Percentiles rank a stretch among this genome's conserved stretches.
These are phyloP conservation scores for Andrena minutula DNA, from an alignment of 2,888 invertebrate genomes.

Conservation along the genomic window DNA sequence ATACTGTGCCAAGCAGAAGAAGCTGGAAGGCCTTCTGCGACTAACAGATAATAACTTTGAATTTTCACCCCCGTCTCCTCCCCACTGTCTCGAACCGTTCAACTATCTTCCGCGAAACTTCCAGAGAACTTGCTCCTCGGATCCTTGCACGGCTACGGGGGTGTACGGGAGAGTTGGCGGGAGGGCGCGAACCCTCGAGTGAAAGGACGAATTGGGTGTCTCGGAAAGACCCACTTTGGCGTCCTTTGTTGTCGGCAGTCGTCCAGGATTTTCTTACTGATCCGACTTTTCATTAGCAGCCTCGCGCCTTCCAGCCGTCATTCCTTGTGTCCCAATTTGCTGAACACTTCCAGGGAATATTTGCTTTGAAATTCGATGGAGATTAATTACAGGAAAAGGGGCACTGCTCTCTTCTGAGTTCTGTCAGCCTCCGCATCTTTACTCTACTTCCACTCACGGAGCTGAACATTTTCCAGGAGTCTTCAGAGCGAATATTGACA, in stretches of 20 bases:
- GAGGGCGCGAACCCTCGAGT: conserved; percentile 26
- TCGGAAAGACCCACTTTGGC: conserved; percentile 55
- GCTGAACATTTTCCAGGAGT: no score
- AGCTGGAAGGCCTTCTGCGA: conserved; percentile 70
- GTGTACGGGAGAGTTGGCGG: conserved; percentile 47
- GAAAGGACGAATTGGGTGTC: conserved; percentile 57
- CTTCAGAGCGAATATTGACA: not conserved
- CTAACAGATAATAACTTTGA: conserved; percentile 78
- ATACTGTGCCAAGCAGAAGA: conserved; percentile 50
- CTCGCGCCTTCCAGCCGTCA: not conserved
- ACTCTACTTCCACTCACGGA: no score
- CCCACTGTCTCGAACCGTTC: conserved; percentile 36
- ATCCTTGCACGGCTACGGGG: conserved; percentile 47
- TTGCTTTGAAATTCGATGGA: conserved; percentile 6
- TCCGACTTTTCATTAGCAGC: conserved; percentile 42
- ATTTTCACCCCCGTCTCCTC: conserved; percentile 57
- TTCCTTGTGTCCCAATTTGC: conserved; percentile 3
- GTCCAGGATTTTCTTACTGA: conserved; percentile 45
- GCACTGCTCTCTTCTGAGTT: not conserved
- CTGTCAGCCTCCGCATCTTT: no score
- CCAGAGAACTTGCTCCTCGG: conserved; percentile 58
- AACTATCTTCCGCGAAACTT: conserved; percentile 62
- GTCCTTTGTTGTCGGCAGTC: conserved; percentile 53
- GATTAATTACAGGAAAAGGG: conserved; percentile 24
- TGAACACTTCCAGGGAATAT: conserved; percentile 16